Conservation (phyloP, 1,140 invertebrate species). For the Archivesica marissinica region DNA sequence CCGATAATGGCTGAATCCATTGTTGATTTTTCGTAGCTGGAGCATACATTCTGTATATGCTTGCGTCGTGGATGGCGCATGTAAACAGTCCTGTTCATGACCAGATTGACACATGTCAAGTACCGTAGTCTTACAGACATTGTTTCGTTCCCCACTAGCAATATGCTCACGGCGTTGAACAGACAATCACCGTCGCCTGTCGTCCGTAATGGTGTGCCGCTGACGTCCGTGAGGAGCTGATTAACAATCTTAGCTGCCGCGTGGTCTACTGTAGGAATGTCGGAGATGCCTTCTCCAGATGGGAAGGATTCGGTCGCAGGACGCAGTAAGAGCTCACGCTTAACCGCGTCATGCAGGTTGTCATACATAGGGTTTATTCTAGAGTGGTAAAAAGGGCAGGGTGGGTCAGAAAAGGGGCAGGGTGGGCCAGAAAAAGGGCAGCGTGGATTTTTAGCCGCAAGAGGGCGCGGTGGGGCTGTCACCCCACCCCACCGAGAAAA, state of each 20-base stretch:
- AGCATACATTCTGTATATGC: background rate
- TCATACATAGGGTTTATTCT: too few species aligned
- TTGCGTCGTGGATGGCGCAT: background rate
- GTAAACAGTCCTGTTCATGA: background rate
- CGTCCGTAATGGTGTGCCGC: background rate
- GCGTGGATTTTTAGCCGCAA: too few species aligned
- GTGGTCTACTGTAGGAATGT: too few species aligned
- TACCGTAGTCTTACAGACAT: background rate
- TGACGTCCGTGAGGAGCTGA: background rate
- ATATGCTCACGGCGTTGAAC: background rate
- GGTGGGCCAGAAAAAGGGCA: too few species aligned
- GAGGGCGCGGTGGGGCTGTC: too few species aligned
- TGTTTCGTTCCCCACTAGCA: background rate
- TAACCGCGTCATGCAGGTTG: too few species aligned
- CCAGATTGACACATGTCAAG: background rate
- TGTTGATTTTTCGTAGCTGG: background rate
- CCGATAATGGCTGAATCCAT: background rate
- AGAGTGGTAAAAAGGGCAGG: too few species aligned
- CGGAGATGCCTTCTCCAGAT: too few species aligned
- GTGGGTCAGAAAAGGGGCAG: too few species aligned
- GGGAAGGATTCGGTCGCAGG: too few species aligned
- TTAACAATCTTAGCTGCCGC: background rate
- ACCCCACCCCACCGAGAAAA: too few species aligned
- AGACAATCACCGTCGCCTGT: background rate
- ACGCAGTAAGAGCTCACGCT: too few species aligned